Evolutionary conservation across 1,140 invertebrate species (phyloP), one percentile per base, ranked within the genome.

Genomic region (Pseudomyrmex sp.): DNA sequence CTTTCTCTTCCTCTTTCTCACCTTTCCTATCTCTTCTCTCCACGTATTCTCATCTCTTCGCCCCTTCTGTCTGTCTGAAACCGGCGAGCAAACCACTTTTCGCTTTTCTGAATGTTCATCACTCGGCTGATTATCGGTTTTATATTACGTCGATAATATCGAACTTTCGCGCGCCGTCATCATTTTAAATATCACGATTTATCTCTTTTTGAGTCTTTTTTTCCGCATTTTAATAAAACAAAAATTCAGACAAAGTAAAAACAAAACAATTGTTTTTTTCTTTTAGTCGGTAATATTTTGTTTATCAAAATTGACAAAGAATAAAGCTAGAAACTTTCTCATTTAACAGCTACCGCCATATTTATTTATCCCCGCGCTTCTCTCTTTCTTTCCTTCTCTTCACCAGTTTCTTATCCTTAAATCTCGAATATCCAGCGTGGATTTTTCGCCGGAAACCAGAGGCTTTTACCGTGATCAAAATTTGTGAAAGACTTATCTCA

Each of bases 61-160:
- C 20, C 18, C 26, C 76, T 65, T 65, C 54, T 70, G 66, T 54
- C 68, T 76, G 50, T 48, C n/a, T 26, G 12, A 59, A 72, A 59
- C 44, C 59, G 23, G 82, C 23, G 26, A 63, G 48, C 61, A 23
- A 54, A 63, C 44, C 44, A 69, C 48, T n/a, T 44, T 23, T 80
- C 54, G 15, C 59, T 59, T 62, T 58, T 46, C 56, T 48, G 58
- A 75, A 83, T 83, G 58, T 70, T 54, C 65, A 26, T 13, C 56
- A 44, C 18, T 83, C 20, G 58, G 56, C n/a, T 65, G 59, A 69
- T 65, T 85, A 85, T 83, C 58, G 52, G 72, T 83, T 83, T 76
- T 65, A 65, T 76, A 72, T 83, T 85, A 85, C 12, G 23, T 56
- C 52, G 58, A 82, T 52, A 65, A 63, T 63, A 56, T 58, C 15